A percentile compares a stretch with the other conserved stretches of the same genome.
Conservation (phyloP, 2,888 invertebrate genomes). For the Iselma pallidipennis region DNA sequence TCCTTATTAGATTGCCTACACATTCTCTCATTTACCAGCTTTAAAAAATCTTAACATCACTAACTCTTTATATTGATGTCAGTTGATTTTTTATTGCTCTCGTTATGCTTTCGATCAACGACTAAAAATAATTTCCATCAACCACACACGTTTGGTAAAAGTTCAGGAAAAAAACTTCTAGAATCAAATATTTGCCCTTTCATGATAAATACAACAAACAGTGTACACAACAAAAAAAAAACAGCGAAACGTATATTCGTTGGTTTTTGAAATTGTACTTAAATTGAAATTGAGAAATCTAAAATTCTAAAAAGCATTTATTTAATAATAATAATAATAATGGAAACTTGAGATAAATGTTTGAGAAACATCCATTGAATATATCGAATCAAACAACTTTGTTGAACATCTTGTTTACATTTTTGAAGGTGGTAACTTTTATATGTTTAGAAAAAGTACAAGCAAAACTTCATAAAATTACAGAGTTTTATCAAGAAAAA, state of each 20-base stretch:
- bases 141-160: neutral
- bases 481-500: slow-evolving; percentile 11
- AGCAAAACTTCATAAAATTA: slow-evolving; percentile 13
- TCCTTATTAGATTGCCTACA: neutral
- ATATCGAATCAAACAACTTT: slow-evolving; percentile 11
- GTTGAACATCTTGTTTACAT: slow-evolving; percentile 23
- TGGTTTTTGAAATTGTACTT: neutral
- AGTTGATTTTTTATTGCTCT: too few relatives aligned
- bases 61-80: too few relatives aligned
- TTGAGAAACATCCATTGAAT: slow-evolving; percentile 10
- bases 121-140: neutral
- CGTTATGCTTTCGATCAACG: neutral
- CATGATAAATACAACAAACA: neutral
- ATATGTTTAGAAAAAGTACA: slow-evolving; percentile 18
- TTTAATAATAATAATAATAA: too few relatives aligned
- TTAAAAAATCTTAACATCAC: too few relatives aligned
- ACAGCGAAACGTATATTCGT: neutral
- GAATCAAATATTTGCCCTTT: neutral
- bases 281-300: neutral
- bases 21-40: neutral
- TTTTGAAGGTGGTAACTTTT: slow-evolving; percentile 17
- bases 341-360: neutral
- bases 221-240: slow-evolving; percentile 1
- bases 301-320: too few relatives aligned
- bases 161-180: neutral